phyloP scores from a whole-genome alignment of 2,797 vertebrate genomes.

The Bryconaethiops microstoma region DNA sequence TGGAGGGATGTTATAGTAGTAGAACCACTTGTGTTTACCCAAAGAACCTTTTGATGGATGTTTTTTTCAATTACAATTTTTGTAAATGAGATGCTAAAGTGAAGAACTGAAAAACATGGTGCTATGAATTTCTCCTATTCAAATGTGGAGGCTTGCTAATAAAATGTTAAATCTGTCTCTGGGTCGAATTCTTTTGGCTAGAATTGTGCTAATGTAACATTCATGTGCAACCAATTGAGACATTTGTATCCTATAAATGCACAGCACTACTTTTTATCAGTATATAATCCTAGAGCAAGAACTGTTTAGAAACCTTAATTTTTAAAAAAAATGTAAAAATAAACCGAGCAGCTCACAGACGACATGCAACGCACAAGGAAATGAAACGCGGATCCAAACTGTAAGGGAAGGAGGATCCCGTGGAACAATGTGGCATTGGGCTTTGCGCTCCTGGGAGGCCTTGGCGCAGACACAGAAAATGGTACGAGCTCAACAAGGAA shows the following conservation, averaged over 20 bases:
- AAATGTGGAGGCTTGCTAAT: background rate
- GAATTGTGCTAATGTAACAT: background rate
- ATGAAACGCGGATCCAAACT: conserved; percentile 39
- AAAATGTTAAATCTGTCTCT: background rate
- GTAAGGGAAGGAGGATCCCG: conserved; percentile 23
- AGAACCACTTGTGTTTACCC: background rate
- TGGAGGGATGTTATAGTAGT: background rate
- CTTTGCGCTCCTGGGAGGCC: conserved; percentile 69
- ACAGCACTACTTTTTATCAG: background rate
- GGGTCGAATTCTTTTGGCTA: background rate
- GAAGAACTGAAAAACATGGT: background rate
- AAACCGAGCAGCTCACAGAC: background rate
- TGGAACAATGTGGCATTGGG: conserved; percentile 47
- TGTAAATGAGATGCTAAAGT: background rate
- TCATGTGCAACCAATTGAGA: background rate
- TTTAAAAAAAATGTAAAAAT: background rate
- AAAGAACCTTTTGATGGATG: background rate
- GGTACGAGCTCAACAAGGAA: conserved; percentile 78
- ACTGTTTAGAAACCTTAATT: background rate
- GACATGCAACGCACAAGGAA: background rate
- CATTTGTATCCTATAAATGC: background rate
- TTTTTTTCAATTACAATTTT: background rate
- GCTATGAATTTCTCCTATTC: background rate
- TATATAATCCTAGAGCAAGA: background rate
- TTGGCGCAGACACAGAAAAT: conserved; percentile 71